Evolutionary conservation across 2,888 invertebrate species (phyloP).

Genomic region (Oligia fasciuncula): DNA sequence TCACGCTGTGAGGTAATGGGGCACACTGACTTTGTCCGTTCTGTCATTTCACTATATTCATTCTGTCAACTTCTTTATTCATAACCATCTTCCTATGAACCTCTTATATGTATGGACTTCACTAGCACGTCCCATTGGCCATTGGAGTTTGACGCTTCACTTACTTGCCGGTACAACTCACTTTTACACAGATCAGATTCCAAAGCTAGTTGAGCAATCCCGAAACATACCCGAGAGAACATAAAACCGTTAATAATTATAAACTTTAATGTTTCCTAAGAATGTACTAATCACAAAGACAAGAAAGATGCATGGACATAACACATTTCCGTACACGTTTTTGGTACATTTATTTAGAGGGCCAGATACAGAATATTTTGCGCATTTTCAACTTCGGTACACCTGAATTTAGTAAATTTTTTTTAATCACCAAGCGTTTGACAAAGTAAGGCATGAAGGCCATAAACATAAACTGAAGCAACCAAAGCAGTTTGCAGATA

Average conservation of each 20-base stretch:
- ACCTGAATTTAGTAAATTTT: background rate
- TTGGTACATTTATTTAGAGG: background rate
- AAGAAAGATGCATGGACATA: too few relatives aligned
- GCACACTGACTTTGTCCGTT: background rate
- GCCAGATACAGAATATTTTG: background rate
- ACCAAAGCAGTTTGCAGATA: too few relatives aligned
- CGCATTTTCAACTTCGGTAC: background rate
- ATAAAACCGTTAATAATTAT: background rate
- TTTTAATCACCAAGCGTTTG: background rate
- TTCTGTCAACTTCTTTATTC: background rate
- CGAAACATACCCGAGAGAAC: slow-evolving; percentile 7
- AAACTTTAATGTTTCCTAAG: background rate
- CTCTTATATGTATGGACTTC: background rate
- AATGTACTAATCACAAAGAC: background rate
- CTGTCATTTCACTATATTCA: background rate
- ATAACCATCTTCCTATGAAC: background rate
- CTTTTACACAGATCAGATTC: background rate
- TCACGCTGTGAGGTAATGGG: background rate
- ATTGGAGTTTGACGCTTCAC: background rate
- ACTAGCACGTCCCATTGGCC: background rate
- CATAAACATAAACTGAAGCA: too few relatives aligned
- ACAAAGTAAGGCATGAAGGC: too few relatives aligned
- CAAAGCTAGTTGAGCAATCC: slow-evolving; percentile 10
- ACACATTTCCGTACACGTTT: background rate
- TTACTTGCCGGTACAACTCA: background rate